Percentiles rank a stretch among this genome's conserved stretches.
These are phyloP conservation scores for Willowsia nigromaculata DNA, from an alignment of 2,888 invertebrate genomes.

Conservation along the genomic window DNA sequence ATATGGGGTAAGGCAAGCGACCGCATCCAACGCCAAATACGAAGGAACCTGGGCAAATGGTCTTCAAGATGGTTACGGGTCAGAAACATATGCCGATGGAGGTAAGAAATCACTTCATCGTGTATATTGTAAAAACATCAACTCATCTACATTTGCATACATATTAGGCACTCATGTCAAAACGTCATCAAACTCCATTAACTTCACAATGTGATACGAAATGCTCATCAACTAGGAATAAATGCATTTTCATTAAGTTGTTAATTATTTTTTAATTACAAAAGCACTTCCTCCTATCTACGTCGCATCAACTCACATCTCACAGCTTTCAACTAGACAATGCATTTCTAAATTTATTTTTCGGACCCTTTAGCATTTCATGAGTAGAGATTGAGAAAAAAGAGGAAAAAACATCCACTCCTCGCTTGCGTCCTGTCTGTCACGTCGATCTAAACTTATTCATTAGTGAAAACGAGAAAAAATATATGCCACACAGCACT, in stretches of 20 bases:
- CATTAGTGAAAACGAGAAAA: not conserved
- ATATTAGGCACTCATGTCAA: not conserved
- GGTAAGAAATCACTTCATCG: slow-evolving; percentile 83
- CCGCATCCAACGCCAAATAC: slow-evolving; percentile 96
- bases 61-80: slow-evolving; percentile 99
- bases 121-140: too few species aligned
- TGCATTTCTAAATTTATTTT: not conserved
- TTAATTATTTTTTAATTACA: not conserved
- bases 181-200: too few species aligned
- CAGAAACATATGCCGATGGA: slow-evolving; percentile 99
- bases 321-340: too few species aligned
- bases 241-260: not conserved
- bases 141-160: not conserved
- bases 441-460: not conserved
- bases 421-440: not conserved
- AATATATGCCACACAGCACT: not conserved
- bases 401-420: not conserved
- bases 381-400: not conserved
- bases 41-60: slow-evolving; percentile 99
- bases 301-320: too few species aligned
- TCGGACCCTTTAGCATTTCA: not conserved
- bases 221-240: not conserved
- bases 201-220: not conserved
- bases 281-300: not conserved
- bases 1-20: slow-evolving; percentile 97